Evolutionary conservation across 2,113 vertebrate species (phyloP).

Genomic region (Pimephales promelas): DNA sequence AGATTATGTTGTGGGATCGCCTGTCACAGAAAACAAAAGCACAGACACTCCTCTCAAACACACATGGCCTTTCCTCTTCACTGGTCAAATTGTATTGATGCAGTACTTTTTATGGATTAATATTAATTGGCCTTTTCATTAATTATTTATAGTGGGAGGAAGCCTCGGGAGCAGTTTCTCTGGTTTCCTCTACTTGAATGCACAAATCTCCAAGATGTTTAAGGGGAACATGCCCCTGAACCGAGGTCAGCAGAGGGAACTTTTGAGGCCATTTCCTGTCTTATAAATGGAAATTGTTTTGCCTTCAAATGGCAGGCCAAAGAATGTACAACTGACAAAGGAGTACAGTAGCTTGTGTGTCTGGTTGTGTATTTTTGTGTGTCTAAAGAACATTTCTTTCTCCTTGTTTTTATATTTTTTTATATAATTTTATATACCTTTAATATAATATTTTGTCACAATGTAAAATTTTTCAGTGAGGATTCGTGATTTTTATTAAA

Average conservation of each 20-base stretch:
- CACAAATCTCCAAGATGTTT: constrained; percentile 20
- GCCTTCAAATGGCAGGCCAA: not conserved
- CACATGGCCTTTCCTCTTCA: constrained; percentile 10
- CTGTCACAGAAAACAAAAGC: constrained; percentile 35
- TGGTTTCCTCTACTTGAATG: constrained; percentile 19
- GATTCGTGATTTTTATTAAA: not conserved
- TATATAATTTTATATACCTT: not conserved
- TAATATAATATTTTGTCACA: not conserved
- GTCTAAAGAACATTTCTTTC: not conserved
- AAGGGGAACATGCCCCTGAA: not conserved
- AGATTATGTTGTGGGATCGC: not conserved
- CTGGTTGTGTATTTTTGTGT: not conserved
- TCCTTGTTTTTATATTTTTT: not conserved
- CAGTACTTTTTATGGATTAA: constrained; percentile 41
- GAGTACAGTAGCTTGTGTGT: not conserved
- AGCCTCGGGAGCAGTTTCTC: constrained; percentile 29
- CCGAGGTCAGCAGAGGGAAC: constrained; percentile 3
- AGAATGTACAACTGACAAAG: not conserved
- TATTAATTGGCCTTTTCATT: constrained; percentile 54
- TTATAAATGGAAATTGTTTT: not conserved
- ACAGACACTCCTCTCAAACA: constrained; percentile 25
- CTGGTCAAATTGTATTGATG: constrained; percentile 37
- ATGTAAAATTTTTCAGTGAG: not conserved
- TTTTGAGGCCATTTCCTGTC: constrained; percentile 8
- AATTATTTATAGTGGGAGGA: constrained; percentile 39